Evolutionary conservation across 2,888 invertebrate species (phyloP).

Genomic region (Lithophane ornitopus): DNA sequence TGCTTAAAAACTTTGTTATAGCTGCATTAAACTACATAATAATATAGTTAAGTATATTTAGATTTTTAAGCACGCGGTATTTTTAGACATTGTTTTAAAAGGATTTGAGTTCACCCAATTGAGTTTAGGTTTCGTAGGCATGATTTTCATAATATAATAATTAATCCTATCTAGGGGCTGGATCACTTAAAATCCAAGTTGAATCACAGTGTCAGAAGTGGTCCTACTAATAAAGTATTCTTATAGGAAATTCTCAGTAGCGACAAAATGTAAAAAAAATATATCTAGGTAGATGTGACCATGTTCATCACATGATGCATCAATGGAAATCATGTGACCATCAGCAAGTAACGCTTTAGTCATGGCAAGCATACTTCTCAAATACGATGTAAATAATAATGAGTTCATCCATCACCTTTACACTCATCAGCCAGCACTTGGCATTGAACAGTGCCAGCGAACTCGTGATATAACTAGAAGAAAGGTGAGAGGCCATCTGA

Average conservation of each 20-base stretch:
- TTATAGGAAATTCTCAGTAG: not conserved
- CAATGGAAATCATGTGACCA: conserved; percentile 8
- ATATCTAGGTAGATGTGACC: too few species aligned
- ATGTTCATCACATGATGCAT: not conserved
- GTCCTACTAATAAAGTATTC: not conserved
- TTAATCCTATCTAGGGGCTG: not conserved
- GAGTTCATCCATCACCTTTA: conserved; percentile 1
- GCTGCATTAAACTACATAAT: not conserved
- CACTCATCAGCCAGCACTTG: conserved; percentile 27
- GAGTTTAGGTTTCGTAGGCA: too few species aligned
- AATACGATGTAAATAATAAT: not conserved
- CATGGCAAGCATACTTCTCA: not conserved
- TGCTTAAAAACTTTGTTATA: conserved; percentile 3
- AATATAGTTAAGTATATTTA: not conserved
- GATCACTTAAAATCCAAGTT: not conserved
- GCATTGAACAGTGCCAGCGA: conserved; percentile 49
- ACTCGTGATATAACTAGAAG: conserved; percentile 17
- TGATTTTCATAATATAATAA: not conserved
- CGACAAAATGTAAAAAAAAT: not conserved
- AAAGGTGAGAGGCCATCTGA: conserved; percentile 21
- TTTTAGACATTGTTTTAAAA: not conserved
- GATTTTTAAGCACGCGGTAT: not conserved
- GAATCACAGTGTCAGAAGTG: not conserved
- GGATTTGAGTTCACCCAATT: not conserved
- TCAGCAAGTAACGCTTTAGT: not conserved